These are phyloP conservation scores for Schlechtendalia chinensis DNA, from an alignment of 1,140 invertebrate genomes.

Conservation along the genomic window DNA sequence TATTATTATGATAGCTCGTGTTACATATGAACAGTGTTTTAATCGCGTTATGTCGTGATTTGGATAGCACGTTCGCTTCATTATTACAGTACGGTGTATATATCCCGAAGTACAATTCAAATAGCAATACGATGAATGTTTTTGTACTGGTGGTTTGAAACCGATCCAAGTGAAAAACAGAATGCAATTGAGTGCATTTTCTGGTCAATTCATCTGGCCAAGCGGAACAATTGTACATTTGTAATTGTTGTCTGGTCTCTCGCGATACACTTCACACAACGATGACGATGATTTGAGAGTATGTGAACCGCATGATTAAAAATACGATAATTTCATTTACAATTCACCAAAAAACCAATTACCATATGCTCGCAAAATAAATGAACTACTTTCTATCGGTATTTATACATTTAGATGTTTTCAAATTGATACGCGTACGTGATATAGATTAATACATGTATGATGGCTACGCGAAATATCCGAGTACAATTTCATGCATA, in stretches of 20 bases:
- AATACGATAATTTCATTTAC: background rate
- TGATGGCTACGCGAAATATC: background rate
- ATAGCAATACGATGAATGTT: background rate
- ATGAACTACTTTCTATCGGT: background rate
- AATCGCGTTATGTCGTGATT: too few relatives aligned
- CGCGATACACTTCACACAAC: background rate
- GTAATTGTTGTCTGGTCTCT: background rate
- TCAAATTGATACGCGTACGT: background rate
- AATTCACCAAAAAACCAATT: background rate
- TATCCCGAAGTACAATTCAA: background rate
- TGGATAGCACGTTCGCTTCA: background rate
- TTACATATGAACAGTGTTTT: too few relatives aligned
- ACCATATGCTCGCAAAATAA: background rate
- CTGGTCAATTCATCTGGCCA: background rate
- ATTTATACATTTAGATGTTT: background rate
- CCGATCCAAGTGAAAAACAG: background rate
- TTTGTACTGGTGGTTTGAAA: constrained; percentile 1
- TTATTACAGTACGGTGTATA: background rate
- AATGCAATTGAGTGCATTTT: background rate
- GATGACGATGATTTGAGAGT: background rate
- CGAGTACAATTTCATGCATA: constrained; percentile 9
- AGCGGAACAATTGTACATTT: background rate
- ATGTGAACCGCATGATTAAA: background rate
- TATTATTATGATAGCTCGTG: too few relatives aligned
- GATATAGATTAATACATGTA: background rate